Conservation (phyloP, 2,888 invertebrate genomes). For the Leptopilina syphax region DNA sequence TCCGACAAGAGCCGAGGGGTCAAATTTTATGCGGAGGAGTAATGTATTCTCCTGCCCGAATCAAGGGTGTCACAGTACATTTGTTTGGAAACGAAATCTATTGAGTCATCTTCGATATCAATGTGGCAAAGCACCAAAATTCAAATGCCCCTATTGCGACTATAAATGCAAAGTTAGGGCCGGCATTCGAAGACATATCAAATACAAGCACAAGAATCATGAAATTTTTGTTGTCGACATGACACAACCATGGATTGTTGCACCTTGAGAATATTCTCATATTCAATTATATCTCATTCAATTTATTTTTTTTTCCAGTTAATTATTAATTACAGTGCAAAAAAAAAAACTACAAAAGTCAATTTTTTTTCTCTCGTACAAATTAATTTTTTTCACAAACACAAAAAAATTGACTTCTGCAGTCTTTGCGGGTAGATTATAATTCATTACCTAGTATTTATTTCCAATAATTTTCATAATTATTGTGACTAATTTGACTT, state of each 20-base stretch:
- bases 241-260: constrained; percentile 31
- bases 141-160: constrained; percentile 68
- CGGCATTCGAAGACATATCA: constrained; percentile 62
- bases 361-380: too few species aligned
- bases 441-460: too few species aligned
- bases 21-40: not conserved
- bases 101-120: constrained; percentile 78
- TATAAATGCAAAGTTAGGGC: constrained; percentile 66
- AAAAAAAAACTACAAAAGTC: too few species aligned
- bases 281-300: too few species aligned
- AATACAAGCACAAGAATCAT: constrained; percentile 37
- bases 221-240: constrained; percentile 36
- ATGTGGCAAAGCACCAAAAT: constrained; percentile 77
- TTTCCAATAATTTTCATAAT: too few species aligned
- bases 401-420: too few species aligned
- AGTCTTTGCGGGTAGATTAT: too few species aligned
- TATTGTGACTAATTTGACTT: too few species aligned
- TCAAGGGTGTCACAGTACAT: constrained; percentile 60
- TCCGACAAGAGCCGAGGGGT: not conserved
- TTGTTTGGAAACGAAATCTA: constrained; percentile 61
- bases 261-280: constrained; percentile 1
- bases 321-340: too few species aligned
- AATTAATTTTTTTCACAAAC: too few species aligned
- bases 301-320: not conserved
- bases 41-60: constrained; percentile 57